Conservation (phyloP, 2,888 invertebrate species). For the Sphaeridia pumilis region DNA sequence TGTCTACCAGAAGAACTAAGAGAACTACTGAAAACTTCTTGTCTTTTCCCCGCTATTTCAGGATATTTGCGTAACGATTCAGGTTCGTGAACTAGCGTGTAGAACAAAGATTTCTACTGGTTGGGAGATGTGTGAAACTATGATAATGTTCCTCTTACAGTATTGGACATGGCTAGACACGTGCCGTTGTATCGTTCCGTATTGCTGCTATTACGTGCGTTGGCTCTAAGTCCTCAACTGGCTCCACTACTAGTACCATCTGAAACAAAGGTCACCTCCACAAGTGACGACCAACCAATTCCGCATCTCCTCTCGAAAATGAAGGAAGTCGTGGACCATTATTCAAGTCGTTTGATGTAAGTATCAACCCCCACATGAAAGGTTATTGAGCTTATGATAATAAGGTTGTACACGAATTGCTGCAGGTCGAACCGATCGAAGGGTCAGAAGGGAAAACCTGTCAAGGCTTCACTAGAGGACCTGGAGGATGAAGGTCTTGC, state of each 20-base stretch:
- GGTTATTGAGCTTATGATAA: background rate
- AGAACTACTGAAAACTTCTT: conserved; percentile 66
- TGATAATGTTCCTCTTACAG: conserved; percentile 44
- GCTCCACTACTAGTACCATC: conserved; percentile 55
- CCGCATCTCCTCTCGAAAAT: conserved; percentile 69
- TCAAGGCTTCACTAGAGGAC: conserved; percentile 46
- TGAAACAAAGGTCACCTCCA: conserved; percentile 7
- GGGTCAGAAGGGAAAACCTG: conserved; percentile 35
- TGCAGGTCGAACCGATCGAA: conserved; percentile 3
- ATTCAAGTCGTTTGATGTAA: conserved; percentile 70
- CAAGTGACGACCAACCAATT: conserved; percentile 50
- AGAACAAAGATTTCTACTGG: no score
- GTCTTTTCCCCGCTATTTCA: conserved; percentile 73
- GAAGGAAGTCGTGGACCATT: conserved; percentile 84
- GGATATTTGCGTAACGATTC: conserved; percentile 90
- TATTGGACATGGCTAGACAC: conserved; percentile 92
- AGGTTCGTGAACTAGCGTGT: conserved; percentile 42
- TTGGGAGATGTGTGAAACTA: background rate
- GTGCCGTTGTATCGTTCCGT: conserved; percentile 83
- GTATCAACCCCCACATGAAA: conserved; percentile 28
- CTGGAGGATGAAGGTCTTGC: conserved; percentile 81
- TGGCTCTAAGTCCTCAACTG: conserved; percentile 52
- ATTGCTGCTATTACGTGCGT: conserved; percentile 64
- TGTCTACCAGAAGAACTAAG: conserved; percentile 58
- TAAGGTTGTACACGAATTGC: background rate